Conservation (phyloP, 1,140 invertebrate species). For the Gryon sp. region DNA sequence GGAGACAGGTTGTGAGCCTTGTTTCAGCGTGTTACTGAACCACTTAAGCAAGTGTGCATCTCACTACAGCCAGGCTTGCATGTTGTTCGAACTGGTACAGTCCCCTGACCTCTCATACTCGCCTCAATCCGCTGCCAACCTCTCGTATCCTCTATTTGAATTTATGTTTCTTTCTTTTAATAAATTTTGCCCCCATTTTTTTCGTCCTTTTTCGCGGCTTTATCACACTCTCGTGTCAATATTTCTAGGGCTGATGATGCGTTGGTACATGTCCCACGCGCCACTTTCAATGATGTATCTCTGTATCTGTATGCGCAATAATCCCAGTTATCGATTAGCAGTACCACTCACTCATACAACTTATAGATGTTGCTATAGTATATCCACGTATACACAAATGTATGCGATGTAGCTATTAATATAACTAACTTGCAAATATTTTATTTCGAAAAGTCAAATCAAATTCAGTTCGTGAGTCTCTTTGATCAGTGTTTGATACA, state of each 20-base stretch:
- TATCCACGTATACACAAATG: too few relatives aligned
- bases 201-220: conserved; percentile 27
- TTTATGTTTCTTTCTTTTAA: conserved; percentile 59
- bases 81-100: conserved; percentile 64
- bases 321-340: conserved; percentile 59
- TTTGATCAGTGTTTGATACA: too few relatives aligned
- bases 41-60: conserved; percentile 77
- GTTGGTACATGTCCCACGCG: conserved; percentile 27
- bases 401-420: too few relatives aligned
- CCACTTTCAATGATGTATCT: conserved; percentile 16
- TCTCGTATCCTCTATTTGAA: conserved; percentile 40
- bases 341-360: conserved; percentile 27
- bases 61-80: conserved; percentile 75
- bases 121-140: conserved; percentile 21
- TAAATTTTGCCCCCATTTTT: conserved; percentile 32
- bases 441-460: too few relatives aligned
- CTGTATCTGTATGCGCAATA: conserved; percentile 27
- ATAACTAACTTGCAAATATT: too few relatives aligned
- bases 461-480: too few relatives aligned
- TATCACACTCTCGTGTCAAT: conserved; percentile 22
- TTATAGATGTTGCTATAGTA: too few relatives aligned
- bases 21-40: conserved; percentile 42
- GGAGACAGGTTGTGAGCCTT: conserved; percentile 67
- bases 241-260: conserved; percentile 36
- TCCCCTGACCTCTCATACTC: conserved; percentile 24